These are phyloP conservation scores for Falco concolor DNA, from an alignment of 2,797 vertebrate genomes.

Conservation along the genomic window DNA sequence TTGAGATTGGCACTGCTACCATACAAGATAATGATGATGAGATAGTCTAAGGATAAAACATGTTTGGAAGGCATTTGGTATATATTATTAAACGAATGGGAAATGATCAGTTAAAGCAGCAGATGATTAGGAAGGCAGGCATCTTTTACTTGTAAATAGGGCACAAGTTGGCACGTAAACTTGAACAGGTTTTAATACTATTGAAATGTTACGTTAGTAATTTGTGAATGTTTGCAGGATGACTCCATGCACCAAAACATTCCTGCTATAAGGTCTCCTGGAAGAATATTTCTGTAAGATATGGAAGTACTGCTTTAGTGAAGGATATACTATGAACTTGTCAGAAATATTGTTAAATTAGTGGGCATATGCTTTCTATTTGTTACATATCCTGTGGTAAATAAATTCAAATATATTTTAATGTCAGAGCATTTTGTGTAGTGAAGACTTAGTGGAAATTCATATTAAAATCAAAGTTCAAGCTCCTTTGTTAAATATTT, in stretches of 20 bases:
- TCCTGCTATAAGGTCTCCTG: constrained; percentile 10
- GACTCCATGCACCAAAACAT: constrained; percentile 38
- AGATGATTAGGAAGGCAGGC: constrained; percentile 64
- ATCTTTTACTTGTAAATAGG: constrained; percentile 75
- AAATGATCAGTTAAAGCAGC: constrained; percentile 67
- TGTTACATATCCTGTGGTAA: constrained; percentile 12
- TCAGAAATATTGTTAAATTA: neutral
- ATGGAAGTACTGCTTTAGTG: neutral
- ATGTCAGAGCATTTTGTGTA: neutral
- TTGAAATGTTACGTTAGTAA: constrained; percentile 56
- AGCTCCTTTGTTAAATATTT: neutral
- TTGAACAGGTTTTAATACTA: constrained; percentile 50
- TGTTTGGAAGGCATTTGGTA: constrained; percentile 56
- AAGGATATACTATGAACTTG: neutral
- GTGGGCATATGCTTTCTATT: constrained; percentile 2
- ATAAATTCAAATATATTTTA: constrained; percentile 13
- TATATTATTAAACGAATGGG: constrained; percentile 69
- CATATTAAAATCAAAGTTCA: neutral
- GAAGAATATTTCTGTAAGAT: neutral
- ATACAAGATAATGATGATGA: constrained; percentile 58
- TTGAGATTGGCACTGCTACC: constrained; percentile 27
- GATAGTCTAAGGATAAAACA: constrained; percentile 57
- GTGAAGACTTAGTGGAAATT: neutral
- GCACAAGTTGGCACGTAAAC: constrained; percentile 66
- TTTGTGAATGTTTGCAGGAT: constrained; percentile 31